A percentile compares a stretch with the other conserved stretches of the same genome.
phyloP scores from a whole-genome alignment of 1,140 invertebrate species.

The Drosophila chauvacae region DNA sequence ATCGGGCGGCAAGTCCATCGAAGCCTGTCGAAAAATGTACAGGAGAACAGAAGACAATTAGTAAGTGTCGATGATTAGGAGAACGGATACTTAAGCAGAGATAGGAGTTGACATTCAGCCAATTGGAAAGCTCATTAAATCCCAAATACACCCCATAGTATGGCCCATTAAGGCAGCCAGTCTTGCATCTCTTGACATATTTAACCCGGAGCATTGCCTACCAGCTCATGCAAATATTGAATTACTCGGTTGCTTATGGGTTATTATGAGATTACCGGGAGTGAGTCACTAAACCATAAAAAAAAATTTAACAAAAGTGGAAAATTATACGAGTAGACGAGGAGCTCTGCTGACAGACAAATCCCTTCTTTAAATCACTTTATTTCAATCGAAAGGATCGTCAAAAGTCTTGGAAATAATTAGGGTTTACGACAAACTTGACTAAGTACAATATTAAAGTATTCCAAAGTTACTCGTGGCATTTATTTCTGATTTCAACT shows the following conservation, averaged over 20 bases:
- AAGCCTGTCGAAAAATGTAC: slow-evolving; percentile 89
- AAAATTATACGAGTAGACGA: slow-evolving; percentile 1
- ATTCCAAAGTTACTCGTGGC: not conserved
- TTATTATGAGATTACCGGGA: slow-evolving; percentile 11
- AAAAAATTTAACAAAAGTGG: not conserved
- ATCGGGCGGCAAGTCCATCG: slow-evolving; percentile 99
- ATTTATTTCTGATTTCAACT: not conserved
- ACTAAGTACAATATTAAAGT: not conserved
- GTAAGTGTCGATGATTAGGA: slow-evolving; percentile 17
- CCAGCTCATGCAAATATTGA: slow-evolving; percentile 38
- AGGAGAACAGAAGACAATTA: slow-evolving; percentile 35
- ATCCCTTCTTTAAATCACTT: not conserved
- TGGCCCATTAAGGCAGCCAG: slow-evolving; percentile 31
- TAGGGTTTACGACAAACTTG: not conserved
- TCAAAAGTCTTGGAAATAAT: not conserved
- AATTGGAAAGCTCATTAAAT: slow-evolving; percentile 47
- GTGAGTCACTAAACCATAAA: slow-evolving; percentile 16
- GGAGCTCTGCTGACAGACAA: not conserved
- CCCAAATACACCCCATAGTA: slow-evolving; percentile 3
- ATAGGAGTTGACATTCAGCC: slow-evolving; percentile 18
- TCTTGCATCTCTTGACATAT: slow-evolving; percentile 22
- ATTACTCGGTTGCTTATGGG: slow-evolving; percentile 17
- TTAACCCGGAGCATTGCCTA: slow-evolving; percentile 19
- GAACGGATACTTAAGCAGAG: slow-evolving; percentile 6
- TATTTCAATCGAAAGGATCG: not conserved